These are phyloP conservation scores for Osedax fenrisi DNA, from an alignment of 2,888 invertebrate genomes.

Conservation along the genomic window DNA sequence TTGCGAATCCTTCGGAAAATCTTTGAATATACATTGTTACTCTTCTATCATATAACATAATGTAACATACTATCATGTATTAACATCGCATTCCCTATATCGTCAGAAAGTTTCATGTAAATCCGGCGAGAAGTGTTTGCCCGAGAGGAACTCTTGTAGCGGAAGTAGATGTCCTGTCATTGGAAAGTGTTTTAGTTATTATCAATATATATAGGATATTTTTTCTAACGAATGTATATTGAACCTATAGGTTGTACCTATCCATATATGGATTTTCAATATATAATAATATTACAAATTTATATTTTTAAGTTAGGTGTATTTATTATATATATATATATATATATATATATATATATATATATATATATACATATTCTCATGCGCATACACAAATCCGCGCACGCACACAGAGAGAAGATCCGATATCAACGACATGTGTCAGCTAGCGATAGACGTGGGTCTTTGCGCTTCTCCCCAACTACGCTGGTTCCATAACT, in stretches of 20 bases:
- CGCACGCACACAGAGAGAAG: background rate
- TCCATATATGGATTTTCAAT: too few relatives aligned
- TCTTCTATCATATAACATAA: too few relatives aligned
- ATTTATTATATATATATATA: background rate
- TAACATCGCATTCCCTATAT: too few relatives aligned
- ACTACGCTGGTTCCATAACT: constrained; percentile 8
- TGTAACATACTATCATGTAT: too few relatives aligned
- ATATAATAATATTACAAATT: too few relatives aligned
- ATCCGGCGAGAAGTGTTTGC: constrained; percentile 3
- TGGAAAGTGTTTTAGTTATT: constrained; percentile 7
- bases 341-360: background rate
- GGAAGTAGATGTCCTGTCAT: background rate
- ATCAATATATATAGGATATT: background rate
- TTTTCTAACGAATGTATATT: too few relatives aligned
- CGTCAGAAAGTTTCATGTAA: background rate
- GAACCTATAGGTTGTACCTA: too few relatives aligned
- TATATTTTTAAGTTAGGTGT: too few relatives aligned
- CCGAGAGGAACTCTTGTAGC: background rate
- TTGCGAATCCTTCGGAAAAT: too few relatives aligned
- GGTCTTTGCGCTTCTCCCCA: background rate
- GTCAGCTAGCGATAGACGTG: background rate
- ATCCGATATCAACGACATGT: background rate
- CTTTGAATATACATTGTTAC: too few relatives aligned
- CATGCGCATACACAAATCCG: background rate
- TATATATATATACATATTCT: background rate